Base-by-base conservation (phyloP, 2,113 vertebrate genomes). In the Oceanodroma tethys region DNA sequence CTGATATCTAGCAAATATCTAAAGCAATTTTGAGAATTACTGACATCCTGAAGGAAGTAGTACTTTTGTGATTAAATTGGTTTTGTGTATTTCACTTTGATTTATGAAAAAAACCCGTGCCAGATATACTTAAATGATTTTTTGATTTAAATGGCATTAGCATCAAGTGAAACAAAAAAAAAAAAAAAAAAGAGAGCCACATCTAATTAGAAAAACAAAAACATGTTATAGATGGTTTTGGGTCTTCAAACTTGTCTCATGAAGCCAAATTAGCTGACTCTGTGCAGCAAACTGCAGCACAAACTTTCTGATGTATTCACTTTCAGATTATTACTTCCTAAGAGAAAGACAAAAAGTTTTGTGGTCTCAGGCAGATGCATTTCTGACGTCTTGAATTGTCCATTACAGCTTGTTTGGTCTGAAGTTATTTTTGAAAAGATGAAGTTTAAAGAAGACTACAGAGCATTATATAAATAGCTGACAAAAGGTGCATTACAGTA, bases 1-100 rank as follows among this genome's bases (percentile, higher is more conserved):
- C 96, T 98, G 98, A 98, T 98, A 98, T 97, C 98, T 95, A 97
- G 96, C 94, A 98, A 97, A 97, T 98, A 98, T 98, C 97, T 97
- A 68, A 95, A 86, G 97, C 97, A 98, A 98, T 98, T 98, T 98
- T 97, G 94, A 98, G 97, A 98, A 98, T 98, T 98, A 98, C 98
- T 98, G 97, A 97, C 96, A 98, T 98, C 96, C 96, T 98, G 95
- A 95, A 98, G 97, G 94, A 97, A 98, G 97, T 95, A 87, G 85
- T 96, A 96, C 90, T 96, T 97, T 95, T 96, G 82, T 97, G 96
- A 97, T 98, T 97, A 98, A 97, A 96, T 88, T 92, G 80, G 82
- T 93, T 98, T 91, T 81, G 88, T 96, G 65, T 97, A 93, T 96
- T 98, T 97, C 95, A 82, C 55, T 97, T 88, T 92, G 86, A 94